These are phyloP conservation scores for Rhodinocichla rosea DNA, from an alignment of 2,113 vertebrate species.

Conservation along the genomic window DNA sequence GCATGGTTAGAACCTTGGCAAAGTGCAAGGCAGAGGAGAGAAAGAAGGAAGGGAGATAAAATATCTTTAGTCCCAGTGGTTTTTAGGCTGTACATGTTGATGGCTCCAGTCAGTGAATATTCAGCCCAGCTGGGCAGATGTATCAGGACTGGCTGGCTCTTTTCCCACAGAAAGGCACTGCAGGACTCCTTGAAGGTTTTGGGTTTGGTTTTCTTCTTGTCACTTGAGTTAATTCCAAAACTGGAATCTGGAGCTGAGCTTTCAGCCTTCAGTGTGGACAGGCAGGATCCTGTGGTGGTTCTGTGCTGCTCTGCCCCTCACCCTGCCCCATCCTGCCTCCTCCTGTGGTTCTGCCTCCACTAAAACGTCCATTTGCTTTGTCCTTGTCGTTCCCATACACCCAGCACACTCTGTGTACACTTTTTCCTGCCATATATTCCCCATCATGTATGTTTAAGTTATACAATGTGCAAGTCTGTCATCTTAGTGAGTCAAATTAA, in stretches of 20 bases:
- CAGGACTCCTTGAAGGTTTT: background rate
- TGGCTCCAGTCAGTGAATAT: background rate
- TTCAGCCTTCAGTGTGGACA: background rate
- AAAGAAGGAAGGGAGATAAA: background rate
- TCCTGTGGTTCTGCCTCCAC: fast-evolving
- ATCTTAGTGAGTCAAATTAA: conserved; percentile 60
- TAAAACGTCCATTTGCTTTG: background rate
- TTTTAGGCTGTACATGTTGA: background rate
- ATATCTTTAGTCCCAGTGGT: background rate
- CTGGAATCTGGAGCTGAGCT: background rate
- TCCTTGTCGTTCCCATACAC: background rate
- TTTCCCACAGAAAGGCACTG: background rate
- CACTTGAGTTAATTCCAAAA: background rate
- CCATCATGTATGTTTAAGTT: conserved; percentile 2
- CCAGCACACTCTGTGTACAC: background rate
- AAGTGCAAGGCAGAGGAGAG: background rate
- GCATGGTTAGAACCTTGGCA: background rate
- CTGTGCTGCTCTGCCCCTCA: background rate
- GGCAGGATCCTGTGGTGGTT: background rate
- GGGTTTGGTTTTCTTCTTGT: background rate
- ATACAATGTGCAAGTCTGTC: conserved; percentile 59
- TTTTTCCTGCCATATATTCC: background rate
- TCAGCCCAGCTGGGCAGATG: background rate
- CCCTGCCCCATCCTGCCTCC: background rate
- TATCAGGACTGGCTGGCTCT: background rate